phyloP scores from a whole-genome alignment of 2,113 vertebrate species.

The Alosa alosa region DNA sequence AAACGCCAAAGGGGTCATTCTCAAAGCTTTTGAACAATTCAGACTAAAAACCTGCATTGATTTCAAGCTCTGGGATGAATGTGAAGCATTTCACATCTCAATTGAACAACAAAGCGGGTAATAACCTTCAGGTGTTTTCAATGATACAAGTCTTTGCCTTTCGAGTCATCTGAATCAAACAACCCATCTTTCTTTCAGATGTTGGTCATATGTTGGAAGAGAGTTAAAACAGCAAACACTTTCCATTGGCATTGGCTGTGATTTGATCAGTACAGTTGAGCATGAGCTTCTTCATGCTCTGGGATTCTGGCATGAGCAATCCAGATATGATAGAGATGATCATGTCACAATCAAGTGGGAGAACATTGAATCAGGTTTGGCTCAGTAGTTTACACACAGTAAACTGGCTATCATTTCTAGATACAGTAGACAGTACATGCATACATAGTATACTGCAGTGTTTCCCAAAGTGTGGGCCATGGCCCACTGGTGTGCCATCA shows the following conservation, averaged over 20 bases:
- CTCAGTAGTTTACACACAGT: too few relatives aligned
- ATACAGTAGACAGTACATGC: too few relatives aligned
- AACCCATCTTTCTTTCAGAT: not conserved
- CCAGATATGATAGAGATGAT: constrained; percentile 83
- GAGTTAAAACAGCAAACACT: constrained; percentile 35
- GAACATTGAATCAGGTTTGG: constrained; percentile 71
- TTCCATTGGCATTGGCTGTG: constrained; percentile 83
- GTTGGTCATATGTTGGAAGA: constrained; percentile 1
- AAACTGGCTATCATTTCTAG: too few relatives aligned
- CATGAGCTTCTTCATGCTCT: constrained; percentile 88
- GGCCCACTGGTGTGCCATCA: too few relatives aligned
- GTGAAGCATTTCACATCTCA: constrained; percentile 24
- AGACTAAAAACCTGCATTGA: constrained; percentile 81
- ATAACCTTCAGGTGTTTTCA: too few relatives aligned
- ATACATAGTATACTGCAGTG: too few relatives aligned
- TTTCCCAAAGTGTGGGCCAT: too few relatives aligned
- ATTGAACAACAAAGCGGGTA: too few relatives aligned
- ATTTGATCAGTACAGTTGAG: constrained; percentile 78
- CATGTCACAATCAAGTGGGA: constrained; percentile 80
- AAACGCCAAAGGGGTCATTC: constrained; percentile 56
- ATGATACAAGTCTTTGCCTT: too few relatives aligned
- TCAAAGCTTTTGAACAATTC: constrained; percentile 79
- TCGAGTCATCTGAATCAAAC: not conserved
- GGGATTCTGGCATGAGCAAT: constrained; percentile 94
- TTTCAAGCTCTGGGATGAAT: constrained; percentile 76